phyloP scores from a whole-genome alignment of 2,888 invertebrate genomes.

The Tanytarsus gracilentus region DNA sequence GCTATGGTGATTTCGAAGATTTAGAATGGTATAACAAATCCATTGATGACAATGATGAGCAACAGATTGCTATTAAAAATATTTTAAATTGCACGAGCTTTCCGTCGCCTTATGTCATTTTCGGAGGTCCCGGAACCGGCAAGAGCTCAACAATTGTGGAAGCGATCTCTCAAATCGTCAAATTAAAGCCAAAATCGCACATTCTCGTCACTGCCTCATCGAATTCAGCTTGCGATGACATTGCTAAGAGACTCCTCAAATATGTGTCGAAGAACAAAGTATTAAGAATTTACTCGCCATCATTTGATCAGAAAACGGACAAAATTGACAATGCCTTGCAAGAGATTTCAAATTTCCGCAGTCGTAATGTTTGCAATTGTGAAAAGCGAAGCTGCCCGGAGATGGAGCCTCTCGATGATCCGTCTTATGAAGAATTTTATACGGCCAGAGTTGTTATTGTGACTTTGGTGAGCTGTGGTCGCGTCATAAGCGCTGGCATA shows the following conservation, averaged over 20 bases:
- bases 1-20: background rate
- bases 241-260: slow-evolving; percentile 46
- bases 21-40: slow-evolving; percentile 34
- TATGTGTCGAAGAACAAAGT: slow-evolving; percentile 38
- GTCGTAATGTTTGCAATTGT: slow-evolving; percentile 10
- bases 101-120: slow-evolving; percentile 68
- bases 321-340: slow-evolving; percentile 37
- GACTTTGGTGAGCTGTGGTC: slow-evolving; percentile 51
- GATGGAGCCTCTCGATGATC: slow-evolving; percentile 40
- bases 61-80: slow-evolving; percentile 56
- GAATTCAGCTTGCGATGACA: slow-evolving; percentile 63
- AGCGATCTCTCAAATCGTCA: slow-evolving; percentile 53
- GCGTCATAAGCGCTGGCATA: slow-evolving; percentile 14
- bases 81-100: slow-evolving; percentile 54
- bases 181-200: slow-evolving; percentile 38
- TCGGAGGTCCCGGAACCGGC: slow-evolving; percentile 68
- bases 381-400: slow-evolving; percentile 3
- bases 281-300: slow-evolving; percentile 44
- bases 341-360: background rate
- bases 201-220: slow-evolving; percentile 60
- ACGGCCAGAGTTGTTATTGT: slow-evolving; percentile 53
- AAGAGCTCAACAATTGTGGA: slow-evolving; percentile 66
- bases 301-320: slow-evolving; percentile 39
- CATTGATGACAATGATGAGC: slow-evolving; percentile 50
- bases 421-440: slow-evolving; percentile 45